Conservation (phyloP, 2,888 invertebrate species). For the Andrena marginata region DNA sequence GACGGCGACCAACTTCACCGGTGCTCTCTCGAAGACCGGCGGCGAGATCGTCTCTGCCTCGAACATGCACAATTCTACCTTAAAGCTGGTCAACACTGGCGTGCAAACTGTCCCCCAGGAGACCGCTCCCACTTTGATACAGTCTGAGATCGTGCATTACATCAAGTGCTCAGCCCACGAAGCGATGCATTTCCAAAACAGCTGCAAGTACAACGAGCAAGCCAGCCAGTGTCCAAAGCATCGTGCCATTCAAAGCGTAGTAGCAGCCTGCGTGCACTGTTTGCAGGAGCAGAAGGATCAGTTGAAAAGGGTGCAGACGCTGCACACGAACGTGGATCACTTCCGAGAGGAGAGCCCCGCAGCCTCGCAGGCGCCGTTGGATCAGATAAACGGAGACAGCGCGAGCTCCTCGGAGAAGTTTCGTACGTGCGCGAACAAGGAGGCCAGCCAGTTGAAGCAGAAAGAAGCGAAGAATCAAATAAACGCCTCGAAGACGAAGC, state of each 20-base stretch:
- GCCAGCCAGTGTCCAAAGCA: constrained; percentile 54
- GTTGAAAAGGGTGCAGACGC: constrained; percentile 24
- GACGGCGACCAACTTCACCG: constrained; percentile 73
- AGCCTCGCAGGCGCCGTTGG: constrained; percentile 29
- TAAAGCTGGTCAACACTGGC: constrained; percentile 54
- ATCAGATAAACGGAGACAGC: constrained; percentile 35
- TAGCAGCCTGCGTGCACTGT: constrained; percentile 46
- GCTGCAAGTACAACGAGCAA: constrained; percentile 46
- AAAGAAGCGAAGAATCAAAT: constrained; percentile 82
- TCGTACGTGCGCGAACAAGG: constrained; percentile 22
- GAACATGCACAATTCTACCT: constrained; percentile 26
- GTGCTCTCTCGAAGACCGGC: constrained; percentile 79
- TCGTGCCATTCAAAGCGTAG: constrained; percentile 36
- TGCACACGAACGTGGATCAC: constrained; percentile 14
- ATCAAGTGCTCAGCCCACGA: constrained; percentile 63
- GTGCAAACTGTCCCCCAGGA: constrained; percentile 60
- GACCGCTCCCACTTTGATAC: constrained; percentile 37
- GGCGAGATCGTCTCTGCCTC: constrained; percentile 77
- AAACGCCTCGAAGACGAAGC: constrained; percentile 78
- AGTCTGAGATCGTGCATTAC: constrained; percentile 58
- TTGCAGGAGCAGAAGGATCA: constrained; percentile 51
- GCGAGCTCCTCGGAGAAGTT: constrained; percentile 26
- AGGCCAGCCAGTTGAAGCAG: constrained; percentile 58
- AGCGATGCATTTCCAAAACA: constrained; percentile 46
- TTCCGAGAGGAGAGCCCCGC: constrained; percentile 24